These are phyloP conservation scores for Australoheros facetus DNA, from an alignment of 2,797 vertebrate genomes.

Conservation along the genomic window DNA sequence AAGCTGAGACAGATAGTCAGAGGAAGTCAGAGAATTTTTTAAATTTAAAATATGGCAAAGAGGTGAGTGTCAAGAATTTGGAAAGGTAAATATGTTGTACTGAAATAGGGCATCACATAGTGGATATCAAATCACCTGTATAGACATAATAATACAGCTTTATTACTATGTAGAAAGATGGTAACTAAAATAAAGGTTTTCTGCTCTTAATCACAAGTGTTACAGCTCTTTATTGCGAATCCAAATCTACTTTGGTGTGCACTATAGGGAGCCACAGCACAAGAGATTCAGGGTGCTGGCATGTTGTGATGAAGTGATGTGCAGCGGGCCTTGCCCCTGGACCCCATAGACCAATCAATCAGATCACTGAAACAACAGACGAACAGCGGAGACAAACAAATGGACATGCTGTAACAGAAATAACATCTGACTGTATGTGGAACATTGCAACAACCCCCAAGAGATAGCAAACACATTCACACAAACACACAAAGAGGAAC, in stretches of 20 bases:
- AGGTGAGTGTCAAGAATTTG: neutral
- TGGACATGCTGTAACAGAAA: slow-evolving; percentile 44
- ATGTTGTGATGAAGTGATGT: slow-evolving; percentile 36
- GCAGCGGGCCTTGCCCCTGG: slow-evolving; percentile 20
- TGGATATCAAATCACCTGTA: neutral
- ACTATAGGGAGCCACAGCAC: neutral
- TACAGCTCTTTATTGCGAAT: neutral
- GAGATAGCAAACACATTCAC: slow-evolving; percentile 38
- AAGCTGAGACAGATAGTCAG: neutral
- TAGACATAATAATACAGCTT: neutral
- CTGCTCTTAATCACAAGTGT: neutral
- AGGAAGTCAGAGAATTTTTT: neutral
- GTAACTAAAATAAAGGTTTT: neutral
- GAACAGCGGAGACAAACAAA: slow-evolving; percentile 57
- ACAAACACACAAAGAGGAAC: neutral
- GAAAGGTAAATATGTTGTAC: neutral
- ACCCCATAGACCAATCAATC: slow-evolving; percentile 61
- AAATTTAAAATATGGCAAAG: neutral
- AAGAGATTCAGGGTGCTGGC: slow-evolving; percentile 7
- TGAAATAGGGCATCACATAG: neutral
- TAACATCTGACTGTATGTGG: slow-evolving; percentile 51
- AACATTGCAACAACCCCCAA: slow-evolving; percentile 50
- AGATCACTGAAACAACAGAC: slow-evolving; percentile 69
- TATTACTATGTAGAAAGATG: neutral
- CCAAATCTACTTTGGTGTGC: neutral